Conservation (phyloP, 2,888 invertebrate species). For the Aphelenchoides bicaudatus region DNA sequence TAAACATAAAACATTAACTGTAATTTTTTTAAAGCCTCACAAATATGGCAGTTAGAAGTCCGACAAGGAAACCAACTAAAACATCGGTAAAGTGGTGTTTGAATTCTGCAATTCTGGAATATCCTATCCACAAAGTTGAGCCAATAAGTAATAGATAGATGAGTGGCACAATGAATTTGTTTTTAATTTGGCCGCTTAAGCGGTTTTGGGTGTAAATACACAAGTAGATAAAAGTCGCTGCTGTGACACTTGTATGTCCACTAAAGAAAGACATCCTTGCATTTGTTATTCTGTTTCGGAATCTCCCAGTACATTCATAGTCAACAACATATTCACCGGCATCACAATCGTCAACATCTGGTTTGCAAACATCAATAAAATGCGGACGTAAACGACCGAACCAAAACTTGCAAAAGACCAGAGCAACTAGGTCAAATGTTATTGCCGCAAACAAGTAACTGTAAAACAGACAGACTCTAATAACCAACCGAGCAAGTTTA, state of each 20-base stretch:
- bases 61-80: constrained; percentile 70
- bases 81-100: constrained; percentile 98
- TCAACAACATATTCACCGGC: constrained; percentile 13
- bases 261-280: constrained; percentile 25
- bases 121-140: constrained; percentile 19
- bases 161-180: constrained; percentile 71
- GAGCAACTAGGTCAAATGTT: neutral
- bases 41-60: constrained; percentile 35
- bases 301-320: constrained; percentile 1
- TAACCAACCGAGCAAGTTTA: neutral
- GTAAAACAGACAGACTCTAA: constrained; percentile 6
- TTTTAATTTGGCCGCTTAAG: constrained; percentile 3
- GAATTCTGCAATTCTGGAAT: constrained; percentile 40
- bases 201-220: constrained; percentile 14
- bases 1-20: neutral
- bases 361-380: constrained; percentile 82
- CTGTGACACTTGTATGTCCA: constrained; percentile 8
- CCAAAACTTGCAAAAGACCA: constrained; percentile 71
- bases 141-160: constrained; percentile 69
- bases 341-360: constrained; percentile 61
- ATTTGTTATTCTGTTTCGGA: neutral
- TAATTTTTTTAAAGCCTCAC: neutral
- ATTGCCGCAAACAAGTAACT: constrained; percentile 10
- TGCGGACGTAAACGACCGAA: constrained; percentile 89
- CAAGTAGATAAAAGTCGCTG: constrained; percentile 10